Base-by-base conservation (phyloP, 2,888 invertebrate species). In the Hypercompe scribonia region DNA sequence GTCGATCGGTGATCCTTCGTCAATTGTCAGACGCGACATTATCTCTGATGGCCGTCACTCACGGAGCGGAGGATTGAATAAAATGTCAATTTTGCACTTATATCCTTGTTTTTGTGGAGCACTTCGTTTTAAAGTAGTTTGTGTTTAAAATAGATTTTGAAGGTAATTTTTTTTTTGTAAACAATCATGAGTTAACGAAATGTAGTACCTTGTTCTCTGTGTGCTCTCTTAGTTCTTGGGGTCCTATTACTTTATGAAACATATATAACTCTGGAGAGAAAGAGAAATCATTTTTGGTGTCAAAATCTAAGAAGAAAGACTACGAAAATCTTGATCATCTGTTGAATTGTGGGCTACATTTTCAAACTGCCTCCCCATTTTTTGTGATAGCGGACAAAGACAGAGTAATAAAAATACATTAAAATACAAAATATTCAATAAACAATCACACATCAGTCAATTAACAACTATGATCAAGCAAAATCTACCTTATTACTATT, bases 21-120 rank as follows among this genome's bases (percentile, higher is more conserved):
- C 93, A 92, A 87, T 84, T 89, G 94, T 91, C 91, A 89, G 88
- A 80, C 86, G 79, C 84, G 88, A 84, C 85, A 89, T 87, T 94
- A 94, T 94, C 94, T 82, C 71, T 87, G 93, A 91, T 92, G 87
- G 73, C 79, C 87, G 93, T 94, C 94, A 91, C 84, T 94, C 94
- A 90, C 71, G 64, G 76, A 77, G 78, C 72, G 76, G 83, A 82
- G 89, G 85, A 90, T 91, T 90, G 89, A 94, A 92, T 92, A 87
- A 93, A 90, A 91, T 89, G 92, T 90, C 92, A 91, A 87, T 90
- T 89, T 88, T 84, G 81, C 84, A 84, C 83, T 87, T 87, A 84
- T 78, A 79, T 42, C 79, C 72, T 74, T 85, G 82, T 88, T 83
- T 81, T 82, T 84, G 81, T 84, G 54, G 63, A 70, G 73, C 72